Evolutionary conservation across 2,888 invertebrate species (phyloP).

Genomic region (Gandaritis pyraliata): DNA sequence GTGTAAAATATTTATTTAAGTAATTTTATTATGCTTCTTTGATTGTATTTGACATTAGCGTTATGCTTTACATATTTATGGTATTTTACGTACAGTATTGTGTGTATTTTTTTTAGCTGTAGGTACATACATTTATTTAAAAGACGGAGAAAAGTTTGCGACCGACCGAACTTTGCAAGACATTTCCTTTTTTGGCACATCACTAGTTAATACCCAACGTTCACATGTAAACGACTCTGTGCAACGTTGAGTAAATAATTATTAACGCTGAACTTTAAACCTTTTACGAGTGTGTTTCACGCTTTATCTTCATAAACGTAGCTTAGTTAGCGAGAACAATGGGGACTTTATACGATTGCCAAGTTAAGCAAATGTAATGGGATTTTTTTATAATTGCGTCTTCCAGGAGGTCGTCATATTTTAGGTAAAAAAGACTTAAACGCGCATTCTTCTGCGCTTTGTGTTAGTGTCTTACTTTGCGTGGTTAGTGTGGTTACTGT

Average conservation of each 20-base stretch:
- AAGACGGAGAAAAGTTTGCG: no score
- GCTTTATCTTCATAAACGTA: constrained; percentile 42
- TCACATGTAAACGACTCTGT: constrained; percentile 49
- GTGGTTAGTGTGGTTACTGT: no score
- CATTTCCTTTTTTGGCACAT: constrained; percentile 1
- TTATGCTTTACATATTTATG: no score
- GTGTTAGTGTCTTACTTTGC: neutral
- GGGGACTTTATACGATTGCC: constrained; percentile 30
- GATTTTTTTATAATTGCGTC: constrained; percentile 29
- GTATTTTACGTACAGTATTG: no score
- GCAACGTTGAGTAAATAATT: constrained; percentile 53
- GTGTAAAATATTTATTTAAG: no score
- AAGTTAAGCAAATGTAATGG: constrained; percentile 31
- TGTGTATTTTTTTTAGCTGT: no score
- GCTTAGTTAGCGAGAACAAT: constrained; percentile 34
- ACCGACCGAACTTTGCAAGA: no score
- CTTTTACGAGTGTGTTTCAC: constrained; percentile 45
- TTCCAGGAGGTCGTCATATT: constrained; percentile 8
- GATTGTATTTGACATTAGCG: no score
- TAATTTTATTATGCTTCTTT: no score
- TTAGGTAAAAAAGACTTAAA: constrained; percentile 13
- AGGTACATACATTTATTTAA: no score
- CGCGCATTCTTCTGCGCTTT: neutral
- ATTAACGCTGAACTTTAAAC: constrained; percentile 46
- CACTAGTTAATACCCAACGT: constrained; percentile 35